Base-by-base conservation (phyloP, 2,888 invertebrate genomes). In the Trichogramma evanescens region DNA sequence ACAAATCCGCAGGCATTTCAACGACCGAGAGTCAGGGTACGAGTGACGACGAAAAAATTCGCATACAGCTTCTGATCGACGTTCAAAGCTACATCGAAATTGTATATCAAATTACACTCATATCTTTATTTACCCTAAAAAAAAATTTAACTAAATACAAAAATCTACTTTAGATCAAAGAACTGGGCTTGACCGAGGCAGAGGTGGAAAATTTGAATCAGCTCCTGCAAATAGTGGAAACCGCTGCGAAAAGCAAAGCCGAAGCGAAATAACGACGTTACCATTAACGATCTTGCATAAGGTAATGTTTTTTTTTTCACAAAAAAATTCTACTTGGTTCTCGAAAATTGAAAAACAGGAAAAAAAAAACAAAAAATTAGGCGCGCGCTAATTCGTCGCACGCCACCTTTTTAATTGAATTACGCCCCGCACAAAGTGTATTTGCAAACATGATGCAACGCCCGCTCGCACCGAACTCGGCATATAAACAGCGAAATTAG, bases 1-100 rank as follows among this genome's bases (percentile, higher is more conserved):
- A 89, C 62, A 83, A 82, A 72, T 76, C 81, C 7, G 71, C 71
- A 8, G 75, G 73, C 57, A 68, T 71, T 56, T 79, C 78, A 63
- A 72, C 78, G 58, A 80, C 75, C 60, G 86, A 84, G 64, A 80
- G 74, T 65, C 82, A 82, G 51, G 85, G 85, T n/a, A 80, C 86
- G 65, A 87, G 86, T 40, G 97, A 97, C 74, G 96, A 96, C 74
- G 93, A 94, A 74, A 98, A 97, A 80, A 97, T 97, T 73, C 83
- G 95, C 50, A 82, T 90, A 61, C 97, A 97, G 76, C 82, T 97
- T 43, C 86, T 88, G 68, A 85, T 94, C 26, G 97, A 97, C 79
- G 91, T 95, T 1, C 82, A 84, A 50, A 83, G 85, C 65, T 95
- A 91, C 77, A 84, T 85, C 10, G 80, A 82, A 66, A 84, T 82